Evolutionary conservation across 2,113 vertebrate genomes (phyloP).

Genomic region (Sminthopsis crassicaudata): DNA sequence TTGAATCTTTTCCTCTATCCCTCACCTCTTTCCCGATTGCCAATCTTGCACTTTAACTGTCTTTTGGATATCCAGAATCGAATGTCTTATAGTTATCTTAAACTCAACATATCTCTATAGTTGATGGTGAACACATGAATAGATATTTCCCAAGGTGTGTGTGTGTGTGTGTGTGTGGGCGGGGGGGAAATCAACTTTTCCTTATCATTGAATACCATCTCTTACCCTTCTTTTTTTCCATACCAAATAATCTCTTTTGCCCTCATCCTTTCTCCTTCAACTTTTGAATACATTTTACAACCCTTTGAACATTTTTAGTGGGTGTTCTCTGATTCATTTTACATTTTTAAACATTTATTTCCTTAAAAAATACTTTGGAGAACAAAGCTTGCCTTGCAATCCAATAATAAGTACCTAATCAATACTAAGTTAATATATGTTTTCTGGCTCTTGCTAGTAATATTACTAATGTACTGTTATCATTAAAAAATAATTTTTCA

Average conservation of each 20-base stretch:
- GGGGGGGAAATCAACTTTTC: background rate
- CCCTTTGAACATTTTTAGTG: background rate
- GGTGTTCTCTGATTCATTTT: too few relatives aligned
- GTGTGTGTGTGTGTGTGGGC: too few relatives aligned
- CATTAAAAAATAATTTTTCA: background rate
- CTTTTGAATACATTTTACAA: background rate
- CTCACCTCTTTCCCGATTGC: background rate
- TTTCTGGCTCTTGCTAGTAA: background rate
- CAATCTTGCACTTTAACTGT: background rate
- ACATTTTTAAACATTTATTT: background rate
- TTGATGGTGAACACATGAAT: background rate
- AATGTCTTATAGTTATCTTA: background rate
- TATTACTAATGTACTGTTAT: background rate
- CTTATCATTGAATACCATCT: background rate
- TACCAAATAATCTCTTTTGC: background rate
- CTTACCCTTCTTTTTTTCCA: background rate
- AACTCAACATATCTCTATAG: background rate
- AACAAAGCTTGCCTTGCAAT: background rate
- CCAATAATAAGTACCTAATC: background rate
- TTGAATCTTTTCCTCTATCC: background rate
- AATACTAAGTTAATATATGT: background rate
- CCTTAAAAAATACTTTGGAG: background rate
- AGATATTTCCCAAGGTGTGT: background rate
- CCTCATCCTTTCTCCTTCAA: background rate
- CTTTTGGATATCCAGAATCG: background rate